phyloP scores from a whole-genome alignment of 2,888 invertebrate genomes.

The Tholera decimalis region DNA sequence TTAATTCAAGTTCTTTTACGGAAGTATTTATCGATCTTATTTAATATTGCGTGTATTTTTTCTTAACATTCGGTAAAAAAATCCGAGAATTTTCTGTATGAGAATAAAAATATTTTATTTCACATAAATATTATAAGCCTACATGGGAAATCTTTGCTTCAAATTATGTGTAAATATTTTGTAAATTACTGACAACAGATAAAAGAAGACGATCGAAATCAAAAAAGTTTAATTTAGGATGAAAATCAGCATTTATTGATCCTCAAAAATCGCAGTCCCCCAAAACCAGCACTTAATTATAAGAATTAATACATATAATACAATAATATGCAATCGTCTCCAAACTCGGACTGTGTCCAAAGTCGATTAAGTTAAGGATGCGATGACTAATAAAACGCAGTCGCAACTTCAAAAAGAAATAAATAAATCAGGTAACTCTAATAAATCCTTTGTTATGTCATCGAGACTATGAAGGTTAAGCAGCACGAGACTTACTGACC shows the following conservation, averaged over 20 bases:
- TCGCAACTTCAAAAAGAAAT: not conserved
- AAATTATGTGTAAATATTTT: too few relatives aligned
- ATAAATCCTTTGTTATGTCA: slow-evolving; percentile 44
- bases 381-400: slow-evolving; percentile 22
- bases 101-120: too few relatives aligned
- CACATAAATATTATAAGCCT: too few relatives aligned
- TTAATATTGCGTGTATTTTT: not conserved
- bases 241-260: too few relatives aligned
- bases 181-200: not conserved
- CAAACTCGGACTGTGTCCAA: not conserved
- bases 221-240: too few relatives aligned
- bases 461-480: slow-evolving; percentile 48
- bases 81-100: not conserved
- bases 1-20: not conserved
- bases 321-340: not conserved
- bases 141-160: too few relatives aligned
- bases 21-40: not conserved
- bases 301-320: not conserved
- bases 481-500: slow-evolving; percentile 60
- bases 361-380: not conserved
- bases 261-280: too few relatives aligned
- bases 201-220: too few relatives aligned
- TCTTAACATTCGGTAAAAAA: not conserved
- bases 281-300: too few relatives aligned
- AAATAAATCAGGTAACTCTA: not conserved